Evolutionary conservation across 2,113 vertebrate species (phyloP).

Genomic region (Cyprinodon variegatus): DNA sequence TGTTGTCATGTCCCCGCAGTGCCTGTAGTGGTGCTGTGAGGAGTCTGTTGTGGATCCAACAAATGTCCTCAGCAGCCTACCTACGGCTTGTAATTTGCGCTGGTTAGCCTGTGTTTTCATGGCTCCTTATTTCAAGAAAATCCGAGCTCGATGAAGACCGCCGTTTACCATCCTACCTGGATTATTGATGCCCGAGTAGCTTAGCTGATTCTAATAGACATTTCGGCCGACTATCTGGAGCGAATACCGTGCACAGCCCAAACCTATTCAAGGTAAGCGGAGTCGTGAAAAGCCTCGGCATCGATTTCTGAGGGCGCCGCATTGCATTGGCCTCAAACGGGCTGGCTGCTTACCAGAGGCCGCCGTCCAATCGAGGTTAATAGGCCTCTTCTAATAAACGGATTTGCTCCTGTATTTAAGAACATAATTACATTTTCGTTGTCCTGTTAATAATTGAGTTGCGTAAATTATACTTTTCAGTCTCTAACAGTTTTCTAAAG

Average conservation of each 20-base stretch:
- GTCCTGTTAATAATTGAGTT: not conserved
- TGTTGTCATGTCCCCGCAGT: slow-evolving; percentile 98
- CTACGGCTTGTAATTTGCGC: slow-evolving; percentile 90
- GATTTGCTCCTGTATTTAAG: slow-evolving; percentile 19
- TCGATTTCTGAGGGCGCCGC: slow-evolving; percentile 56
- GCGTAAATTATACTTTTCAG: not conserved
- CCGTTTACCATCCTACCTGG: slow-evolving; percentile 63
- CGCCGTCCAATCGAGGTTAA: slow-evolving; percentile 44
- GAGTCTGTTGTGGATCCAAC: slow-evolving; percentile 90
- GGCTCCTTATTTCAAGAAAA: slow-evolving; percentile 83
- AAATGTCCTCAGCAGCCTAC: slow-evolving; percentile 89
- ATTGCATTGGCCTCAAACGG: slow-evolving; percentile 6
- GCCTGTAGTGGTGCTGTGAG: slow-evolving; percentile 99
- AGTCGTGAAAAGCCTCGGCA: slow-evolving; percentile 50
- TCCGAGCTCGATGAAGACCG: slow-evolving; percentile 71
- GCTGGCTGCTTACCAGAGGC: slow-evolving; percentile 38
- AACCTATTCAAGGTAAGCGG: slow-evolving; percentile 83
- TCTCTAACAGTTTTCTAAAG: not conserved
- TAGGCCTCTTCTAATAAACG: slow-evolving; percentile 57
- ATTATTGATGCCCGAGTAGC: slow-evolving; percentile 75
- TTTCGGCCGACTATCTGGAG: slow-evolving; percentile 81
- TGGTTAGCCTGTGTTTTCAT: slow-evolving; percentile 84
- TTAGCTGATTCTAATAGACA: slow-evolving; percentile 76
- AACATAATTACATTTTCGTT: not conserved
- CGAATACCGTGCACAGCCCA: slow-evolving; percentile 78